Percentiles rank a stretch among this genome's conserved stretches.
phyloP scores from a whole-genome alignment of 2,888 invertebrate species.

The Lasioglossum calceatum region DNA sequence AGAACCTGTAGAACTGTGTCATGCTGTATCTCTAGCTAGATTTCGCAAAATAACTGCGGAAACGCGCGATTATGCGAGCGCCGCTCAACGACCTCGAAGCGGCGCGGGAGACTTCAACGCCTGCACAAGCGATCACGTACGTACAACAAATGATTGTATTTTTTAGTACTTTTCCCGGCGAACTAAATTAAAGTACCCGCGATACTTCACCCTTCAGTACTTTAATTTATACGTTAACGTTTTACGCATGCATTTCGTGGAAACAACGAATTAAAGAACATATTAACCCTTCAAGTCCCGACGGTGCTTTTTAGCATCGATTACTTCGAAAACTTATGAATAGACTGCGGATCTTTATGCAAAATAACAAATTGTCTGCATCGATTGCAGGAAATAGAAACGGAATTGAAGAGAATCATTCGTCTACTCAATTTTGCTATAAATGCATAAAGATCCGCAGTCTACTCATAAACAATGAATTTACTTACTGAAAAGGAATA shows the following conservation, averaged over 20 bases:
- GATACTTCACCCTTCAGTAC: background rate
- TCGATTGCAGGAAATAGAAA: no score
- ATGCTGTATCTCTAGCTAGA: background rate
- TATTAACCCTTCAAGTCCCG: background rate
- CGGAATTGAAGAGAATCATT: no score
- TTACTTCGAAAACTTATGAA: background rate
- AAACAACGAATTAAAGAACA: background rate
- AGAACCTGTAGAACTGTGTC: background rate
- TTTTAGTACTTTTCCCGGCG: background rate
- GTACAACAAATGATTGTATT: background rate
- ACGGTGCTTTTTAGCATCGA: background rate
- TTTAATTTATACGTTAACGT: background rate
- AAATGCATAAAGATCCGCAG: no score
- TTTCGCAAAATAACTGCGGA: background rate
- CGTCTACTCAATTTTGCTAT: no score
- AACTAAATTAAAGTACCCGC: background rate
- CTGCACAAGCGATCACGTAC: background rate
- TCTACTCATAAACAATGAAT: background rate
- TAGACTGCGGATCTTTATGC: no score
- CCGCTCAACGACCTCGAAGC: background rate
- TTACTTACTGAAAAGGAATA: background rate
- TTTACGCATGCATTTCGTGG: background rate
- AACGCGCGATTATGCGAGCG: background rate
- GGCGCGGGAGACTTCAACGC: background rate
- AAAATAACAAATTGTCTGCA: no score